Conservation (phyloP, 1,140 invertebrate genomes). For the Heliconius congener region DNA sequence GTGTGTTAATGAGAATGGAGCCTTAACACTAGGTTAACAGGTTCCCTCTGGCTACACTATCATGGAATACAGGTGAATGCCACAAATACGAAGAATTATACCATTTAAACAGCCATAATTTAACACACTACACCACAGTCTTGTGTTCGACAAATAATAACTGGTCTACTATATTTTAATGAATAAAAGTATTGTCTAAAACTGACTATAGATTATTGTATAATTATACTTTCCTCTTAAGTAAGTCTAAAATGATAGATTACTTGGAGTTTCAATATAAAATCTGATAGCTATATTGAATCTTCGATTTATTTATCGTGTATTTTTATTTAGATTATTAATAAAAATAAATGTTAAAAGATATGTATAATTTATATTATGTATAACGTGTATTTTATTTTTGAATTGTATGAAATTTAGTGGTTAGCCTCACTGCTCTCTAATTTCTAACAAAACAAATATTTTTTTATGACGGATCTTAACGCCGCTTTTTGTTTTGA, state of each 20-base stretch:
- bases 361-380: background rate
- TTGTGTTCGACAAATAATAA: no score
- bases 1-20: no score
- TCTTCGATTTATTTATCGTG: constrained; percentile 62
- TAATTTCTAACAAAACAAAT: no score
- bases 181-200: background rate
- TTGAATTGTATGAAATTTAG: background rate
- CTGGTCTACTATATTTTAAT: no score
- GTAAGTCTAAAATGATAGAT: constrained; percentile 52
- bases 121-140: no score
- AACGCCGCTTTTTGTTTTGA: no score
- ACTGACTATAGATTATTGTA: constrained; percentile 29
- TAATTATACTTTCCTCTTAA: constrained; percentile 31
- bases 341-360: background rate
- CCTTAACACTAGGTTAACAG: no score
- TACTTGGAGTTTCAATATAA: constrained; percentile 59
- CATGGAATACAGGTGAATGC: no score
- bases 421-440: background rate
- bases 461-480: no score
- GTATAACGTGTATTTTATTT: background rate
- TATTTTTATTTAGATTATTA: background rate
- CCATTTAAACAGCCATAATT: no score
- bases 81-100: no score
- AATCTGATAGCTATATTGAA: constrained; percentile 42
- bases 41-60: no score